Evolutionary conservation across 2,888 invertebrate species (phyloP).

Genomic region (Xanthorhoe designata): DNA sequence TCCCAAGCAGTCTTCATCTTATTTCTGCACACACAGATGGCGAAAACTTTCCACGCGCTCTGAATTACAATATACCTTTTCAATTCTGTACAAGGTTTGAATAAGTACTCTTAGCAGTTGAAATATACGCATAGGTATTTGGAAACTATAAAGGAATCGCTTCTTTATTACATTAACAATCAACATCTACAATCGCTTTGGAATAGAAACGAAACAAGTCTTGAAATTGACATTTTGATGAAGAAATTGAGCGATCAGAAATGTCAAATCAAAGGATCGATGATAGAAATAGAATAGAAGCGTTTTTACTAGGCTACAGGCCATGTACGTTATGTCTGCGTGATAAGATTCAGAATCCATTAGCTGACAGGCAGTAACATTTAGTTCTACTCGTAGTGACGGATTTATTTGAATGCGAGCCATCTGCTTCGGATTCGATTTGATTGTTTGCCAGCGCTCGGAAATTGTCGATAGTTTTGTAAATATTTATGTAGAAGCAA

Average conservation of each 20-base stretch:
- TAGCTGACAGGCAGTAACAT: constrained; percentile 5
- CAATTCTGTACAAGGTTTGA: constrained; percentile 12
- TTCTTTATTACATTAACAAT: no score
- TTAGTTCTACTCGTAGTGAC: constrained; percentile 19
- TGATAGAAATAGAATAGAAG: no score
- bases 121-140: constrained; percentile 11
- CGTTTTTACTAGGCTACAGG: no score
- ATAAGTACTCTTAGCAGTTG: constrained; percentile 8
- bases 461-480: constrained; percentile 26
- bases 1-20: constrained; percentile 16
- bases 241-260: no score
- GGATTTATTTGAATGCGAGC: constrained; percentile 40
- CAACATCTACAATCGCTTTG: no score
- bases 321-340: not conserved
- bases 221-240: no score
- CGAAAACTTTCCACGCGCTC: constrained; percentile 29
- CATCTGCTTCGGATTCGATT: constrained; percentile 40
- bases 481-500: constrained; percentile 30
- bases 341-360: constrained; percentile 5
- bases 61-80: constrained; percentile 18
- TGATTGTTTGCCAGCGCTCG: constrained; percentile 37
- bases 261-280: no score
- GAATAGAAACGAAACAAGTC: no score
- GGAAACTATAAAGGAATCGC: no score
- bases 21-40: constrained; percentile 17